Base-by-base conservation (phyloP, 2,888 invertebrate genomes). In the Frankliniella fusca region DNA sequence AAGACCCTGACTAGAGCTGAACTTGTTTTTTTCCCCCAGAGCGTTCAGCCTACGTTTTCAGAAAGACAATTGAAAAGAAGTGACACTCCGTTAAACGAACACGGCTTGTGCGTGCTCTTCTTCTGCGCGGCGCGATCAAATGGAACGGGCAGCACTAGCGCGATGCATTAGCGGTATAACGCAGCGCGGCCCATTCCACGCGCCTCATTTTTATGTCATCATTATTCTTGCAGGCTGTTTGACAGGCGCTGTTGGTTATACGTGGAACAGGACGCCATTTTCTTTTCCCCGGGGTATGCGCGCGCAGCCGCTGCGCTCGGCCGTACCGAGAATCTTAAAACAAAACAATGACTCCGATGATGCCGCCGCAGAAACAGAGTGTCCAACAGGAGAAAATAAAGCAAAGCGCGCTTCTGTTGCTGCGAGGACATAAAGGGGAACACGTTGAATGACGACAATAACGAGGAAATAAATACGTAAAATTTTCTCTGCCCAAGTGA, bases 131-230 rank as follows among this genome's bases (percentile, higher is more conserved):
- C 38, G 38, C 38, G 38, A 38, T 38, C 38, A 38, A 38, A 38
- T 38, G 38, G 38, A 5, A 23, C 70, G n/a, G 70, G 70, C n/a
- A 70, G 70, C 70, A 76, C 27, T 76, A 76, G 70, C 23, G 70
- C 23, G 23, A 12, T 23, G 70, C 23, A 20, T 20, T 54, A 20
- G n/a, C 70, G 70, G 70, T 38, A 38, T 38, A 38, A 38, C 38
- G 38, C 70, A 11, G 70, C 70, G 23, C 70, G 1, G 70, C 70
- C 27, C 70, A 76, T 76, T 76, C 70, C 70, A 9, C 27, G 70
- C 23, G 70, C 70, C 70, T 76, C 70, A 76, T 76, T 76, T 76
- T 76, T 76, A 76, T 76, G 70, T 76, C 70, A 76, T 76, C 70
- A 76, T 76, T 76, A 76, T 76, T 76, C 70, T 76, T 76, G 70